These are phyloP conservation scores for Bombus cullumanus DNA, from an alignment of 1,140 invertebrate species.

Conservation along the genomic window DNA sequence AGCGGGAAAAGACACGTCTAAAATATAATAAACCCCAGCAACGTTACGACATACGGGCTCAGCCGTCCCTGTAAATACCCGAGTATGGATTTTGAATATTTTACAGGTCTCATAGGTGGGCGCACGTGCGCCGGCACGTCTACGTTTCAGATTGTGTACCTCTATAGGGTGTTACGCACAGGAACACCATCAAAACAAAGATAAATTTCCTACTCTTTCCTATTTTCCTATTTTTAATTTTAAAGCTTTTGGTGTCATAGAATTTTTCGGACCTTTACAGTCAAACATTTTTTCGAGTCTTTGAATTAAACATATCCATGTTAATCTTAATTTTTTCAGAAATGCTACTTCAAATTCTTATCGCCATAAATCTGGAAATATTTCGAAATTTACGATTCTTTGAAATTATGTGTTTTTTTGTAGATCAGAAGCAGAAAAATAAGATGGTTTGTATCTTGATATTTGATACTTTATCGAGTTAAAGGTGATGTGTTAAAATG, in stretches of 20 bases:
- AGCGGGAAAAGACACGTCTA: slow-evolving; percentile 57
- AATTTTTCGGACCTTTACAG: too few relatives aligned
- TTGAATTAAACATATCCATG: too few relatives aligned
- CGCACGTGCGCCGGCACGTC: slow-evolving; percentile 14
- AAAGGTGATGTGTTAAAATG: too few relatives aligned
- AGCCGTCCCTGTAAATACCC: slow-evolving; percentile 63
- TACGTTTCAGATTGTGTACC: slow-evolving; percentile 25
- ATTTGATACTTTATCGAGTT: too few relatives aligned
- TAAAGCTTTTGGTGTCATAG: too few relatives aligned
- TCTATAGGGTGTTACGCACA: neutral
- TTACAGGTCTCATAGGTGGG: slow-evolving; percentile 40
- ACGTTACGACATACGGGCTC: slow-evolving; percentile 55
- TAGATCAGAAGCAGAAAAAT: neutral
- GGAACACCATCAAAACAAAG: neutral
- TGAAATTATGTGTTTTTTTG: neutral
- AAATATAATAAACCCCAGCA: slow-evolving; percentile 67
- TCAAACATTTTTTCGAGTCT: too few relatives aligned
- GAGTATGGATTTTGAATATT: slow-evolving; percentile 70
- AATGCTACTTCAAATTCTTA: too few relatives aligned
- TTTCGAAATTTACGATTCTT: too few relatives aligned
- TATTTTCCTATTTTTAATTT: too few relatives aligned
- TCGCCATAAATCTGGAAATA: neutral
- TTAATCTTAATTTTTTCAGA: too few relatives aligned
- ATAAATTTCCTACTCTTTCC: neutral
- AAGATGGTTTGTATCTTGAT: neutral